Percentiles rank a stretch among this genome's conserved stretches.
These are phyloP conservation scores for Arrhamphus sclerolepis DNA, from an alignment of 2,797 vertebrate genomes.

Conservation along the genomic window DNA sequence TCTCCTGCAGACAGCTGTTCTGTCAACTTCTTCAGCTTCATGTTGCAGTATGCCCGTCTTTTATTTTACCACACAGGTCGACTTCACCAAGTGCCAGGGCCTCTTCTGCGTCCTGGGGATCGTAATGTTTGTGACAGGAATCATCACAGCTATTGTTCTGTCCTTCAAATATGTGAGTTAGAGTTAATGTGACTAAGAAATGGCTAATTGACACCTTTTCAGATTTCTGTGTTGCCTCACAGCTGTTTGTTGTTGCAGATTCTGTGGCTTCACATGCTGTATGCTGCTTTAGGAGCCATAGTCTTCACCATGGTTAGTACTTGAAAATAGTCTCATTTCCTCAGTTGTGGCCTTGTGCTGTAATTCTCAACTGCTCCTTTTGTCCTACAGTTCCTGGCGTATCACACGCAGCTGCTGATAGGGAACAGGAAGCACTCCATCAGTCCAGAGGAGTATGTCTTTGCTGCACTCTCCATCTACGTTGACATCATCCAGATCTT, in stretches of 20 bases:
- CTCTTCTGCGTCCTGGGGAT: slow-evolving; percentile 93
- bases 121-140: slow-evolving; percentile 90
- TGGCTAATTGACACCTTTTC: background rate
- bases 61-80: slow-evolving; percentile 81
- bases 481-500: slow-evolving; percentile 95
- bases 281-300: slow-evolving; percentile 89
- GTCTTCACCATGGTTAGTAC: slow-evolving; percentile 89
- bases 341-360: background rate
- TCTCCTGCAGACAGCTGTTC: slow-evolving; percentile 47
- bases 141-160: slow-evolving; percentile 89
- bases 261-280: slow-evolving; percentile 95
- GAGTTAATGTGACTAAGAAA: background rate
- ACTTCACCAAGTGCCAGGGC: slow-evolving; percentile 93
- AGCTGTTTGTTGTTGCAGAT: slow-evolving; percentile 73
- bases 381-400: slow-evolving; percentile 89
- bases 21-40: slow-evolving; percentile 45
- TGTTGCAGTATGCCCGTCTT: background rate
- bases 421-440: slow-evolving; percentile 94
- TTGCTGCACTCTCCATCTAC: slow-evolving; percentile 91
- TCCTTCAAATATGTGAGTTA: slow-evolving; percentile 92
- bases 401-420: slow-evolving; percentile 94
- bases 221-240: slow-evolving; percentile 8
- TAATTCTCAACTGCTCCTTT: background rate
- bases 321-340: background rate
- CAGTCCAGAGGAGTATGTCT: slow-evolving; percentile 92